Base-by-base conservation (phyloP, 2,797 vertebrate species). In the Chrysolophus pictus region DNA sequence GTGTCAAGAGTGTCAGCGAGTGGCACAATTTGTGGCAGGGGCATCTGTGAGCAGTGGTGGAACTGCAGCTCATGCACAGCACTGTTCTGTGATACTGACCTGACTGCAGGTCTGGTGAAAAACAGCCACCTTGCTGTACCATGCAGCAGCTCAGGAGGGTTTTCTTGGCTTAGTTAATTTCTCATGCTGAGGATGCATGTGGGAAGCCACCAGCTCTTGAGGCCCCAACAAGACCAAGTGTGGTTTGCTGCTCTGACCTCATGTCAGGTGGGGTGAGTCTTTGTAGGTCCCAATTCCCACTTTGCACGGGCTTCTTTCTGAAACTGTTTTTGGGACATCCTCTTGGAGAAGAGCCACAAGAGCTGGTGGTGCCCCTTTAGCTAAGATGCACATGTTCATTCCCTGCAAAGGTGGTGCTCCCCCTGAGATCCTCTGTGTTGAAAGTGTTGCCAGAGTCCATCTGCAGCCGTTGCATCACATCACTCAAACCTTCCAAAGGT, bases 231-330 rank as follows among this genome's bases (percentile, higher is more conserved):
- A 55, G 13, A 16, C 3, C 0, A 62, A 35, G 65, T 19, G 19
- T 29, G 53, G 9, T 26, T 12, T 76, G 22, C 60, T 28, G 53
- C 58, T 77, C 23, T 31, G 1, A 0, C 33, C 11, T 44, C 3
- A 0, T 8, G 29, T 74, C 11, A 6, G 46, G 14, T 51, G 51
- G 56, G 16, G 47, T 2, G 1, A n/a, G 23, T 14, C 56, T 17
- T 33, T 31, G 55, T 58, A 56, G 55, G 31, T 56, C 55, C 55
- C 31, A 58, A 19, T 33, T 58, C 31, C 8, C 56, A 22, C 19
- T 21, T 58, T 58, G n/a, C 19, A 3, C 3, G 3, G 19, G 19
- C 56, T 58, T 33, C 55, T 33, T 58, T 58, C 56, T 58, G n/a
- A 58, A 58, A 14, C 56, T 33, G 19, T 13, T 58, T 22, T 8